Base-by-base conservation (phyloP, 2,888 invertebrate genomes). In the Prenolepis imparis region DNA sequence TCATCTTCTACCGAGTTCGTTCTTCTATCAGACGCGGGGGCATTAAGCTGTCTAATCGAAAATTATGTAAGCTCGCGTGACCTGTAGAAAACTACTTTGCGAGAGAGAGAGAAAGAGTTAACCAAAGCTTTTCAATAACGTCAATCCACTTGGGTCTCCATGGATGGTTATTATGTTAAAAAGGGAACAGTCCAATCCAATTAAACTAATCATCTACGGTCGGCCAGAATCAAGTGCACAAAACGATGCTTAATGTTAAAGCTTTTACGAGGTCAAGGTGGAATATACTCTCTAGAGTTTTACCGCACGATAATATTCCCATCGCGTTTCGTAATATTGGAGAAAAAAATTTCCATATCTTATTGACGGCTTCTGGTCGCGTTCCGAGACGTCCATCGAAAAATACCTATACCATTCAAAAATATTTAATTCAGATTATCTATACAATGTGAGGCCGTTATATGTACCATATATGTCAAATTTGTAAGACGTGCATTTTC, bases 31-130 rank as follows among this genome's bases (percentile, higher is more conserved):
- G 41, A 68, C 68, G 8, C 18, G 3, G n/a, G 28, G 18, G n/a
- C 59, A 48, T 64, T 72, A 48, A 72, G n/a, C 41, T 5, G 36
- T 32, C 21, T 72, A 72, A 80, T 72, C 59, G 18, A 48, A 72
- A 70, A 59, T 80, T 80, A 80, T 36, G 44, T 72, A 72, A 80
- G 18, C 44, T 80, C 44, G 78, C 78, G 73, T 80, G 78, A 72
- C 32, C 36, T 18, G 36, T 9, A n/a, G 32, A 80, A 59, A 80
- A 8, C 12, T 44, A 59, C 12, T 36, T 18, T 8, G 11, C 28
- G 21, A 18, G 32, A 32, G 52, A 12, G 8, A 68, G 15, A 52
- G 24, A 36, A 2, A 48, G 21, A 55, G 39, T 41, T 55, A 28
- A 66, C 8, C 9, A n/a, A 28, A 11, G 32, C 70, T 70, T 59